A percentile compares a stretch with the other conserved stretches of the same genome.
Conservation (phyloP, 2,888 invertebrate species). For the Philereme vetulata region DNA sequence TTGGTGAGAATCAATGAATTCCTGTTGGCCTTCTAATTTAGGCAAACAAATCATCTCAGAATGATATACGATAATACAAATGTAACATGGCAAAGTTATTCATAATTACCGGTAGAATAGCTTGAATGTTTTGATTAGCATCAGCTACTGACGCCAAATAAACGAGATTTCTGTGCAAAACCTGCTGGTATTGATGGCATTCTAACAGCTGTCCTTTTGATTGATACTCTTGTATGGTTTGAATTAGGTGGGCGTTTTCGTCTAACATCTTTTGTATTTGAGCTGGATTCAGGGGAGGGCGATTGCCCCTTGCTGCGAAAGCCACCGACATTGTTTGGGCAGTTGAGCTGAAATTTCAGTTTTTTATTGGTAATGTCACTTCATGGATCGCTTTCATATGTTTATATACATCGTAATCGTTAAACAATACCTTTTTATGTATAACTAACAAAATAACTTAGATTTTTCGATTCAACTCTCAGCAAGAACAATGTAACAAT, state of each 20-base stretch:
- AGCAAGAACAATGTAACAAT: too few species aligned
- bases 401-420: too few species aligned
- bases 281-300: conserved; percentile 90
- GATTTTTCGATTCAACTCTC: too few species aligned
- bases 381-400: neutral
- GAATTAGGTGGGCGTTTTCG: conserved; percentile 98
- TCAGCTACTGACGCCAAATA: conserved; percentile 99
- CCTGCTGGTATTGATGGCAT: conserved; percentile 96
- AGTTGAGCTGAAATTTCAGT: conserved; percentile 4
- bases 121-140: conserved; percentile 95
- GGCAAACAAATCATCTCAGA: too few species aligned
- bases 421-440: too few species aligned
- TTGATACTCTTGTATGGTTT: conserved; percentile 98
- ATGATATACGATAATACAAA: neutral
- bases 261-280: conserved; percentile 98
- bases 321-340: conserved; percentile 86
- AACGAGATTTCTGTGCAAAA: conserved; percentile 96
- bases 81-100: neutral
- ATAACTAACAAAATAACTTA: too few species aligned
- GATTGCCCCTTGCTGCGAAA: conserved; percentile 88
- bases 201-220: conserved; percentile 97
- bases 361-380: neutral
- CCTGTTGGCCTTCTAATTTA: too few species aligned
- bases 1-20: too few species aligned
- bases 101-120: conserved; percentile 91